Percentiles rank a stretch among this genome's conserved stretches.
Evolutionary conservation across 2,888 invertebrate species (phyloP).

Genomic region (Limnephilus auricula): DNA sequence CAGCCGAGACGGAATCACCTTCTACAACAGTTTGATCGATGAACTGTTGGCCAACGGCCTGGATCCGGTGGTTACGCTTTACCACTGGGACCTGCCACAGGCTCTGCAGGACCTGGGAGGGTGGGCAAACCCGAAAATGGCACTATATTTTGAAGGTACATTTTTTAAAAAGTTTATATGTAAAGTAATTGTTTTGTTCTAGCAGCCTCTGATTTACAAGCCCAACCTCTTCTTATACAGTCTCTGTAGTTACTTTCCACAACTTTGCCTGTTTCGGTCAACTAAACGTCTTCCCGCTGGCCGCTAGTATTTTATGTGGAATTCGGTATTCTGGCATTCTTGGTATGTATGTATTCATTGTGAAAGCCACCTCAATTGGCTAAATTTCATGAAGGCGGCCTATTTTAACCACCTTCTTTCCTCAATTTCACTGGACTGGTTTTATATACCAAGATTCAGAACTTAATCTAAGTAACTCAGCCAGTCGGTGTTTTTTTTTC

Average conservation of each 20-base stretch:
- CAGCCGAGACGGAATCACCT: constrained; percentile 74
- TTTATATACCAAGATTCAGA: no score
- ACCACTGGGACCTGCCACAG: constrained; percentile 83
- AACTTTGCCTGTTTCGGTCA: background rate
- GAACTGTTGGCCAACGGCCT: constrained; percentile 77
- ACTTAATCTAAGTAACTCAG: no score
- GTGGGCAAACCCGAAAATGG: constrained; percentile 77
- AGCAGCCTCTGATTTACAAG: background rate
- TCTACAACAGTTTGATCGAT: constrained; percentile 80
- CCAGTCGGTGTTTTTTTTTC: no score
- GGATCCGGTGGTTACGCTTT: constrained; percentile 80
- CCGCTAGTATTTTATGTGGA: background rate
- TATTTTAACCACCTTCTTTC: no score
- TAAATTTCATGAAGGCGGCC: no score
- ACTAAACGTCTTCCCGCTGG: background rate
- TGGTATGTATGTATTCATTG: no score
- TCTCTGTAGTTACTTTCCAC: background rate
- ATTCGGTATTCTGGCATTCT: background rate
- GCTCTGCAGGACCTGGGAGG: constrained; percentile 76
- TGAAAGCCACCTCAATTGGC: no score
- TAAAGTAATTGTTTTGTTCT: no score
- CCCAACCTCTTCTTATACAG: background rate
- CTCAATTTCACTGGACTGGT: no score
- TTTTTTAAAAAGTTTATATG: background rate
- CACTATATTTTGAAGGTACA: constrained; percentile 74